Base-by-base conservation (phyloP, 2,113 vertebrate genomes). In the Microtus oregoni region DNA sequence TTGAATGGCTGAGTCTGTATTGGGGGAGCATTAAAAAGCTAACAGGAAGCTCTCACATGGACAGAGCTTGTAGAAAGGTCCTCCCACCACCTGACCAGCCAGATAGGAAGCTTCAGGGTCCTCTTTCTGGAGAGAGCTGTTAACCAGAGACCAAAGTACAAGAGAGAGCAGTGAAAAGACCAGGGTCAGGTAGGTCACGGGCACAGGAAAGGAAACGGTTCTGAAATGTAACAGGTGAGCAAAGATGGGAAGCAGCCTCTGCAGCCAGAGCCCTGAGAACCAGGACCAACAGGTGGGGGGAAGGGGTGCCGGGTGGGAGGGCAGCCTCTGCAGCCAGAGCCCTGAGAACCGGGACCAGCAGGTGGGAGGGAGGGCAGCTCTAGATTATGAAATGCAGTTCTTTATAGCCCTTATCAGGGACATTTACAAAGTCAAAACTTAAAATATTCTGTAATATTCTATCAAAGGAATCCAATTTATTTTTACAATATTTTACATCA, bases 401-500 rank as follows among this genome's bases (percentile, higher is more conserved):
- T 91, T 73, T 77, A 91, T 67, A 86, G 0, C 61, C 19, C 32
- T 90, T 61, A 44, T 81, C 67, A 86, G 65, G 73, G 12, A 89
- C 35, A 79, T 82, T 82, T 70, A 78, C 73, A 94, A 96, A 96
- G 68, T 14, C 30, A 68, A 91, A 55, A 38, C 82, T 61, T 86
- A 92, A 86, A 92, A 79, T 67, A 95, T 58, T 95, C 89, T 65
- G 20, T 44, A 13, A 22, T 35, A 92, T 38, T 90, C 91, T 81
- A 15, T 86, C 88, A 95, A 94, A 97, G 38, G 44, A 90, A 81
- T 67, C 13, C 35, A 55, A 94, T 86, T 87, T 70, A 82, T 70
- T 95, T 94, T 61, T 91, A 90, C 0, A 78, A 73, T 86, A 94
- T 96, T 82, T 95, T 61, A 96, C 32, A 81, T 19, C 77, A 81